phyloP scores from a whole-genome alignment of 1,140 invertebrate species.

The Anthonomus grandis region DNA sequence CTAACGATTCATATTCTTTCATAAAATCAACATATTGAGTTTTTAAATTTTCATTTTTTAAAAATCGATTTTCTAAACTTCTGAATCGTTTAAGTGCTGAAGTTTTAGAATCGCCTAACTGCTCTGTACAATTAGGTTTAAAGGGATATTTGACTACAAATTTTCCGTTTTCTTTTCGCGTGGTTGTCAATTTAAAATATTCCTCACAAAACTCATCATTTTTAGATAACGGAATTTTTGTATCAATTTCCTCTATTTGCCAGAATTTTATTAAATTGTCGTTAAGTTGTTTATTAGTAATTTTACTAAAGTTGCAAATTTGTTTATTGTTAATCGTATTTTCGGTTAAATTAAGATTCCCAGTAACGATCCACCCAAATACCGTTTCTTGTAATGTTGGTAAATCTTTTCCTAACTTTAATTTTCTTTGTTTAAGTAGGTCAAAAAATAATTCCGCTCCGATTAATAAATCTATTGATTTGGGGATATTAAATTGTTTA shows the following conservation, averaged over 20 bases:
- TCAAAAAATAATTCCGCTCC: slow-evolving; percentile 40
- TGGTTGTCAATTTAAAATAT: slow-evolving; percentile 12
- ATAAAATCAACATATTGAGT: slow-evolving; percentile 11
- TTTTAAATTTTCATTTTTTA: slow-evolving; percentile 4
- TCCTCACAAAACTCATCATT: slow-evolving; percentile 12
- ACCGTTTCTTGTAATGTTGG: slow-evolving; percentile 36
- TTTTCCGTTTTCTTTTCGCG: not conserved
- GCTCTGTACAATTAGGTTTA: not conserved
- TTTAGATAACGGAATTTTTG: slow-evolving; percentile 3
- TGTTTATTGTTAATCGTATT: not conserved
- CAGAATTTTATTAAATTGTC: slow-evolving; percentile 18
- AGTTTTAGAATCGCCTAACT: slow-evolving; percentile 14
- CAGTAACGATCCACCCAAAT: slow-evolving; percentile 37
- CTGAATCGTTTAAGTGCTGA: slow-evolving; percentile 10
- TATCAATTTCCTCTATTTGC: slow-evolving; percentile 11
- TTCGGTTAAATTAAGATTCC: not conserved
- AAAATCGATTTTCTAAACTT: slow-evolving; percentile 13
- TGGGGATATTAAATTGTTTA: slow-evolving; percentile 30
- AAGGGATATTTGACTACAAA: slow-evolving; percentile 15
- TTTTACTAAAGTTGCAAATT: slow-evolving; percentile 4
- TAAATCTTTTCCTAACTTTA: slow-evolving; percentile 29
- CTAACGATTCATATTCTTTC: slow-evolving; percentile 11
- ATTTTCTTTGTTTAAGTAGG: slow-evolving; percentile 31
- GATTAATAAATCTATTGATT: slow-evolving; percentile 37
- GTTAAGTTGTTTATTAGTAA: slow-evolving; percentile 9